These are phyloP conservation scores for Dreissena polymorpha DNA, from an alignment of 1,140 invertebrate genomes.

Conservation along the genomic window DNA sequence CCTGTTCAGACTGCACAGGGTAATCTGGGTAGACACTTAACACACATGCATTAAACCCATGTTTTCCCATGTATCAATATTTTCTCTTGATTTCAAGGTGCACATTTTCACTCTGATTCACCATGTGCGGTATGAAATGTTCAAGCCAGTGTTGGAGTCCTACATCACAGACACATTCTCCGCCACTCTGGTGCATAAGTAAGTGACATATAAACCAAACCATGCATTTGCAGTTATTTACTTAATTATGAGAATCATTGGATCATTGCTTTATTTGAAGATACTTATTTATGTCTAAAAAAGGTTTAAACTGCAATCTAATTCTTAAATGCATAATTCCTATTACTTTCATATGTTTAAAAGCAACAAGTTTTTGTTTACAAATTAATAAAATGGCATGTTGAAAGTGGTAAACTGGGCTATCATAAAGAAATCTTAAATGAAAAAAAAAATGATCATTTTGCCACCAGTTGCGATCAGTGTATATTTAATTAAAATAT, in stretches of 20 bases:
- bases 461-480: too few relatives aligned
- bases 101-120: conserved; percentile 45
- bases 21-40: too few relatives aligned
- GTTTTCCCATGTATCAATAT: not conserved
- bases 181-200: conserved; percentile 81
- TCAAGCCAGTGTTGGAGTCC: conserved; percentile 71
- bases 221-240: not conserved
- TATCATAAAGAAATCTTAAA: too few relatives aligned
- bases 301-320: too few relatives aligned
- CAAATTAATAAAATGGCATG: too few relatives aligned
- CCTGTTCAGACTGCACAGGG: too few relatives aligned
- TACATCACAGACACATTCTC: conserved; percentile 89
- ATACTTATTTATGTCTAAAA: not conserved
- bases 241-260: not conserved
- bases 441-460: too few relatives aligned
- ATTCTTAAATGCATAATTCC: too few relatives aligned
- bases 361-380: not conserved
- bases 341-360: not conserved
- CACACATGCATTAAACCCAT: too few relatives aligned
- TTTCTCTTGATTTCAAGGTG: conserved; percentile 12
- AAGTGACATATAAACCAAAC: too few relatives aligned
- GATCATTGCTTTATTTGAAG: not conserved
- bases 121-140: conserved; percentile 71
- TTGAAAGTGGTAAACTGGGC: too few relatives aligned
- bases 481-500: too few relatives aligned